These are phyloP conservation scores for Salpingus planirostris DNA, from an alignment of 2,888 invertebrate species.

Conservation along the genomic window DNA sequence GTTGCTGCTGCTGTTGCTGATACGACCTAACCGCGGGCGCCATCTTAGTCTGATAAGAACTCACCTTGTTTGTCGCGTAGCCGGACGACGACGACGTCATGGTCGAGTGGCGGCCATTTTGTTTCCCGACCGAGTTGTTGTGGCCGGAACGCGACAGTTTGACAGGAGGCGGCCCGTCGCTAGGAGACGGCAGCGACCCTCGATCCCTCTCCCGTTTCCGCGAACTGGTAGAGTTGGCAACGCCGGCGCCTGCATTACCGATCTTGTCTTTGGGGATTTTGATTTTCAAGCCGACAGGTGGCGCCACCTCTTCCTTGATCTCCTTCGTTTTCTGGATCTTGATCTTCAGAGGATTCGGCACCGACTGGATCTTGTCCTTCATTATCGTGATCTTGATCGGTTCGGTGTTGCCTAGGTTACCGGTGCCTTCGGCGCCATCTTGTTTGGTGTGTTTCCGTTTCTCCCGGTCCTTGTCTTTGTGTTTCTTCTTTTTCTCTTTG, in stretches of 20 bases:
- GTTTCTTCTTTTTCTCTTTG: conserved; percentile 65
- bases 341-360: conserved; percentile 40
- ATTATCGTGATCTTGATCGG: conserved; percentile 44
- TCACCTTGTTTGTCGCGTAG: too few species aligned
- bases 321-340: conserved; percentile 56
- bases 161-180: too few species aligned
- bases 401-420: conserved; percentile 23
- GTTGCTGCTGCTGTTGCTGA: conserved; percentile 10
- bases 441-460: conserved; percentile 35
- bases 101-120: conserved; percentile 38
- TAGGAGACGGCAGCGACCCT: too few species aligned
- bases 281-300: conserved; percentile 58
- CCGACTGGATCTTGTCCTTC: conserved; percentile 25
- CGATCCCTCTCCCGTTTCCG: conserved; percentile 39
- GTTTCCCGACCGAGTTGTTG: too few species aligned
- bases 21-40: too few species aligned
- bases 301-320: conserved; percentile 62
- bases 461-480: conserved; percentile 57
- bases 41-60: too few species aligned
- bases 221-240: too few species aligned
- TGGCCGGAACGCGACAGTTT: too few species aligned
- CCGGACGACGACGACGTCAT: too few species aligned
- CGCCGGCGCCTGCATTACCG: too few species aligned
- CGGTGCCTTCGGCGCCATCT: conserved; percentile 8
- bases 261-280: conserved; percentile 73